A percentile compares a stretch with the other conserved stretches of the same genome.
phyloP scores from a whole-genome alignment of 53 echinoderm and acorn worm species.

The Paracentrotus lividus region DNA sequence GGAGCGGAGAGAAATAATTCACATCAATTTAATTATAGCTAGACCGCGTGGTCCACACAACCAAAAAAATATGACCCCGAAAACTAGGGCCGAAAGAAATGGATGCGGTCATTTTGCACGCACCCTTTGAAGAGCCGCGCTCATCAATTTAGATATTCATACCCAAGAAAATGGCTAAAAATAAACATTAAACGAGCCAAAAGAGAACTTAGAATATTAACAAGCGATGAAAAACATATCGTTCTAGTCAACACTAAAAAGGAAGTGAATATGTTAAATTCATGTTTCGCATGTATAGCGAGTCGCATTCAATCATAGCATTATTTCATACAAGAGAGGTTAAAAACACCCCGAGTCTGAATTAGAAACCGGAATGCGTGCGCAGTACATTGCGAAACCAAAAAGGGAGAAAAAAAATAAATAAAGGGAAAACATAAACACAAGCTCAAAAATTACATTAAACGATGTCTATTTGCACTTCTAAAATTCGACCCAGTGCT shows the following conservation, averaged over 20 bases:
- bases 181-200: neutral
- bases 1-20: neutral
- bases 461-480: slow-evolving; percentile 34
- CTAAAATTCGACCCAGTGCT: slow-evolving; percentile 22
- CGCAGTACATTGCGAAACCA: slow-evolving; percentile 27
- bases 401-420: slow-evolving; percentile 2
- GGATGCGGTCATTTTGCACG: slow-evolving; percentile 1
- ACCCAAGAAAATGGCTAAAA: neutral
- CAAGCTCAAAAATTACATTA: neutral
- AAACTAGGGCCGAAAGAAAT: neutral
- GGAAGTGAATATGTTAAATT: slow-evolving; percentile 3
- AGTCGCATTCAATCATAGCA: neutral
- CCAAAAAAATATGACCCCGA: slow-evolving; percentile 40
- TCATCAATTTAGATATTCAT: slow-evolving; percentile 9
- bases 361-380: slow-evolving; percentile 24
- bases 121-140: neutral
- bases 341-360: neutral
- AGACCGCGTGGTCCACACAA: slow-evolving; percentile 42
- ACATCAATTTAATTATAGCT: slow-evolving; percentile 33
- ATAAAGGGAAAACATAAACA: slow-evolving; percentile 65
- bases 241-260: neutral
- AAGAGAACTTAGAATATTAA: neutral
- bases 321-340: neutral
- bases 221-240: neutral
- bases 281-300: slow-evolving; percentile 19